These are phyloP conservation scores for Mythimna vitellina DNA, from an alignment of 2,888 invertebrate genomes.

Conservation along the genomic window DNA sequence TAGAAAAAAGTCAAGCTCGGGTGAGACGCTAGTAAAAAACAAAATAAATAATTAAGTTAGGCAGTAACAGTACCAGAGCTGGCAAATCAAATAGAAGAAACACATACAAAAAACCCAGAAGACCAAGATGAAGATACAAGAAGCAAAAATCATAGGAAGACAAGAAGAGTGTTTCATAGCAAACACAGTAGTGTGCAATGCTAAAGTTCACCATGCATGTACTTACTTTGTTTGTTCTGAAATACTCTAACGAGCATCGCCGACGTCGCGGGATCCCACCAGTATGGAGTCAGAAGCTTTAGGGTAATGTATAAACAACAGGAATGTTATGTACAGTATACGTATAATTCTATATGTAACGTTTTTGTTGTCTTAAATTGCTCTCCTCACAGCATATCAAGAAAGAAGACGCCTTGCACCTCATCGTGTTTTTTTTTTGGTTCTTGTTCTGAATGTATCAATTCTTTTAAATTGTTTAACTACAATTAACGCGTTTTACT, in stretches of 20 bases:
- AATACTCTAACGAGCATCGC: conserved; percentile 76
- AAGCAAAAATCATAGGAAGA: conserved; percentile 34
- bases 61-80: too few relatives aligned
- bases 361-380: conserved; percentile 91
- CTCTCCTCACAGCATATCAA: conserved; percentile 79
- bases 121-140: neutral
- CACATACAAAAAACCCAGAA: neutral
- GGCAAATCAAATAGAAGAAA: neutral
- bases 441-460: neutral
- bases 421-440: neutral
- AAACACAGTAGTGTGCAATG: conserved; percentile 91
- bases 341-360: conserved; percentile 90
- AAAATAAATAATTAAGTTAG: neutral
- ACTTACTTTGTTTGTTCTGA: conserved; percentile 91
- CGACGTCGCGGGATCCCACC: conserved; percentile 10
- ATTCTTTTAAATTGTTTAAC: neutral
- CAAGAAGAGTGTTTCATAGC: conserved; percentile 85
- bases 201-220: conserved; percentile 88
- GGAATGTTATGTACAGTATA: conserved; percentile 91
- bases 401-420: conserved; percentile 17
- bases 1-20: too few relatives aligned
- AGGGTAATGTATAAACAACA: conserved; percentile 91
- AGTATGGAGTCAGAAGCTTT: conserved; percentile 68
- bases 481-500: too few relatives aligned
- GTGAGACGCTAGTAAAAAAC: neutral